Evolutionary conservation across 2,797 vertebrate species (phyloP), one percentile per base, ranked within the genome.

Genomic region (Falco peregrinus): DNA sequence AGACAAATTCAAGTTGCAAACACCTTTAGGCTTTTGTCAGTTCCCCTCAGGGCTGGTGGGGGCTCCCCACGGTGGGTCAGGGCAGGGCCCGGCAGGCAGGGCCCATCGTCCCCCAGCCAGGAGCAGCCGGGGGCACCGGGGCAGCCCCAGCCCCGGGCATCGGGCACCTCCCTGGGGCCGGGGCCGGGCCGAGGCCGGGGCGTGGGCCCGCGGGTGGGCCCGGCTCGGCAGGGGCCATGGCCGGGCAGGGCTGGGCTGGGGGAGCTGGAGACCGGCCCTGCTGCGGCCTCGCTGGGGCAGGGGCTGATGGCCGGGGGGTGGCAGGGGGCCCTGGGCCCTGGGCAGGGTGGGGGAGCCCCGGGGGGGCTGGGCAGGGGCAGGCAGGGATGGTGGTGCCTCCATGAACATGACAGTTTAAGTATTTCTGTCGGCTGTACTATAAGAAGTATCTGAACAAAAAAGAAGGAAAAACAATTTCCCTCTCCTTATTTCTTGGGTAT

Each of bases 161-260:
- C 0, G 0, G 17, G 16, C 14, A 48, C 18, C 19, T 61, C 41
- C 26, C 47, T 2, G 2, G 29, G 12, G 26, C 29, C 28, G 60
- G 26, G 18, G 31, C 26, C 0, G 0, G 0, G 9, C 21, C 0
- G 3, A 39, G 39, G 39, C 39, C 39, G 39, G 39, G 39, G 11
- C 39, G 41, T 1, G 18, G 22, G 51, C 26, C 48, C 18, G 41
- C 41, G 41, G 12, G 41, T 41, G 31, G 37, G 12, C 15, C n/a
- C 0, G 0, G 41, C 41, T 33, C 3, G 5, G 31, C 1, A 1
- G 3, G 11, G 11, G 15, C 47, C 18, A 1, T 29, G n/a, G 10
- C 5, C 0, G 0, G 56, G 53, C 43, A 39, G 16, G 24, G 28
- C 15, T 31, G 48, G 31, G 8, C 87, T 61, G 16, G 45, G 1